phyloP scores from a whole-genome alignment of 2,797 vertebrate genomes.

The Tachyglossus aculeatus region DNA sequence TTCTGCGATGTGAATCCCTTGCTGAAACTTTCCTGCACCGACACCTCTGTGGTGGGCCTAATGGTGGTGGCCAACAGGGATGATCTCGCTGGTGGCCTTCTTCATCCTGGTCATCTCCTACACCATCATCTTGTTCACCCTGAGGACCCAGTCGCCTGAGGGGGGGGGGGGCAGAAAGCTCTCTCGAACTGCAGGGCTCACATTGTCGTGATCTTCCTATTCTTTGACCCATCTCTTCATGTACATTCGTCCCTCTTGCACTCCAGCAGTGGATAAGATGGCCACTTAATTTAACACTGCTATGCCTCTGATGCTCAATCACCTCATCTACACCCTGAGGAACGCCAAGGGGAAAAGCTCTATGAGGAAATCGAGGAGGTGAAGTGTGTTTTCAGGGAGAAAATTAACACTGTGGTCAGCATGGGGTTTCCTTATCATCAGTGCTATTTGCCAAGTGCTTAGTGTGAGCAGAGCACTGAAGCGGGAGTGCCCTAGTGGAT shows the following conservation, averaged over 20 bases:
- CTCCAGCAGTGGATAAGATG: constrained; percentile 32
- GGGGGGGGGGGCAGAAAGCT: background rate
- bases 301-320: constrained; percentile 45
- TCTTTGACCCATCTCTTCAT: constrained; percentile 45
- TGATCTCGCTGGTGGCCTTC: constrained; percentile 33
- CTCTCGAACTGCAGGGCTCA: constrained; percentile 38
- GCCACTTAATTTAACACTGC: constrained; percentile 28
- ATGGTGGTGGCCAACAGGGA: constrained; percentile 27
- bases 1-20: constrained; percentile 39
- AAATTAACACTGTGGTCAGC: background rate
- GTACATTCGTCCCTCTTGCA: constrained; percentile 33
- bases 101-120: background rate
- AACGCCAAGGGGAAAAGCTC: constrained; percentile 50
- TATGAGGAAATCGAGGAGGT: background rate
- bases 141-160: background rate
- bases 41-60: constrained; percentile 19
- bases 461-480: too few species aligned
- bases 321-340: constrained; percentile 46
- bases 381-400: background rate
- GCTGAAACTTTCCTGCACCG: constrained; percentile 40
- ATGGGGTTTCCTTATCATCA: too few species aligned
- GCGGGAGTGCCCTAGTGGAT: too few species aligned
- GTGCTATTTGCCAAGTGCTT: too few species aligned
- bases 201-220: background rate
- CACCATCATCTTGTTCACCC: constrained; percentile 7